Percentiles rank a stretch among this genome's conserved stretches.
These are phyloP conservation scores for Tringa solitaria DNA, from an alignment of 2,113 vertebrate genomes.

Conservation along the genomic window DNA sequence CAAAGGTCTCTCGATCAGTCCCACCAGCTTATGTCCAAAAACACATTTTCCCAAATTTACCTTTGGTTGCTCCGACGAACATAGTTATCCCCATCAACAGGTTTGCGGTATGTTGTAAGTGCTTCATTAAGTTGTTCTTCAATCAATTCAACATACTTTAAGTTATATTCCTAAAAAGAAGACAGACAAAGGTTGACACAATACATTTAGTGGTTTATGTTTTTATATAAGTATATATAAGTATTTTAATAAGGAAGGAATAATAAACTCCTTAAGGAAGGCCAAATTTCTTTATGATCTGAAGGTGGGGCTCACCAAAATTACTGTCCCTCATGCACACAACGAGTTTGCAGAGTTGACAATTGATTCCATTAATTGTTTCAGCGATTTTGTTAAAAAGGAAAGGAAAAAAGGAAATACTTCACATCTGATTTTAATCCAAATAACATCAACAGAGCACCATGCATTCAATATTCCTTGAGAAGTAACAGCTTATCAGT, in stretches of 20 bases:
- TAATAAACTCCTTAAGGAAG: not conserved
- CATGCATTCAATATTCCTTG: not conserved
- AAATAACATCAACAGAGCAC: not conserved
- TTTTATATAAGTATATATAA: not conserved
- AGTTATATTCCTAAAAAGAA: slow-evolving; percentile 87
- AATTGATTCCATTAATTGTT: not conserved
- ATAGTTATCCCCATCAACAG: slow-evolving; percentile 97
- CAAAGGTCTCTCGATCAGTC: not conserved
- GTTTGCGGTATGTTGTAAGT: slow-evolving; percentile 96
- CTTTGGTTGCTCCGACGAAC: slow-evolving; percentile 98
- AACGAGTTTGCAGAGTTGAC: not conserved
- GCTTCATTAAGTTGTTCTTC: slow-evolving; percentile 98
- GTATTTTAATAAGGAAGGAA: not conserved
- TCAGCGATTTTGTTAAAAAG: not conserved
- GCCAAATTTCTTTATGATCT: not conserved
- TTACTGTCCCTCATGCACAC: not conserved
- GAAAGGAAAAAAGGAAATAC: not conserved
- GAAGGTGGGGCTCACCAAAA: not conserved
- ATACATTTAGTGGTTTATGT: not conserved
- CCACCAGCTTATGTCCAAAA: not conserved
- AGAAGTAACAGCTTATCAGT: not conserved
- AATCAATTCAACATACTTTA: slow-evolving; percentile 95
- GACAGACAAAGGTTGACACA: not conserved
- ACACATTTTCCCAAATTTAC: slow-evolving; percentile 13
- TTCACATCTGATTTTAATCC: not conserved